Evolutionary conservation across 1,140 invertebrate species (phyloP).

Genomic region (Lordiphosa collinella): DNA sequence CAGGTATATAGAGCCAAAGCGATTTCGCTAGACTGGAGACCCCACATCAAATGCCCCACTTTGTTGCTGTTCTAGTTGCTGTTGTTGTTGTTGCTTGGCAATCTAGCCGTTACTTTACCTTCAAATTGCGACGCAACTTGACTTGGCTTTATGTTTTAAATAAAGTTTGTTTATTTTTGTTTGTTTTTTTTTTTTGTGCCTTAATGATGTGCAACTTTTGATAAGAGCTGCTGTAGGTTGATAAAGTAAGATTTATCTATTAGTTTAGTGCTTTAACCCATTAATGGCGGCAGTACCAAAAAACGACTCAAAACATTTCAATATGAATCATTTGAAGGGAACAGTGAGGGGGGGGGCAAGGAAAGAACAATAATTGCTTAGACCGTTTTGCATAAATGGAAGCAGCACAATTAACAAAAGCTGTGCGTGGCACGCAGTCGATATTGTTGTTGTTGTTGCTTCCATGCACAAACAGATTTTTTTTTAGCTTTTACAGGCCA

Average conservation of each 20-base stretch:
- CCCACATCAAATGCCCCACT: slow-evolving; percentile 13
- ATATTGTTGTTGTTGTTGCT: slow-evolving; percentile 9
- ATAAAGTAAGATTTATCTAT: slow-evolving; percentile 67
- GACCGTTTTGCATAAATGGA: slow-evolving; percentile 41
- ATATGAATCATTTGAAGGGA: slow-evolving; percentile 10
- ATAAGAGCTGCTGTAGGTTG: slow-evolving; percentile 52
- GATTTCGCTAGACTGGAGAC: slow-evolving; percentile 3
- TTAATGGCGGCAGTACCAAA: slow-evolving; percentile 1
- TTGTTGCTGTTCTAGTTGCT: slow-evolving; percentile 1
- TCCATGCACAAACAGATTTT: slow-evolving; percentile 25
- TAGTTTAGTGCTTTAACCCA: slow-evolving; percentile 45
- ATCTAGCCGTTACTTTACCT: slow-evolving; percentile 4
- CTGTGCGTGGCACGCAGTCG: slow-evolving; percentile 27
- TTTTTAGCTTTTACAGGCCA: slow-evolving; percentile 51
- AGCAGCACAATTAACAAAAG: slow-evolving; percentile 26
- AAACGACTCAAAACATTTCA: background rate
- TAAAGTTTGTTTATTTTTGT: background rate
- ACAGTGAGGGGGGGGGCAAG: no score
- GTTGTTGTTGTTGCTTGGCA: slow-evolving; percentile 15
- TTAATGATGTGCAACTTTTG: slow-evolving; percentile 51
- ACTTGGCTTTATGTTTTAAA: slow-evolving; percentile 3
- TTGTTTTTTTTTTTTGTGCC: slow-evolving; percentile 21
- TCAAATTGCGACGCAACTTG: slow-evolving; percentile 39
- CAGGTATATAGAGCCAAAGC: no score
- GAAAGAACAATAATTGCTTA: slow-evolving; percentile 8